Percentiles rank a stretch among this genome's conserved stretches.
Evolutionary conservation across 2,888 invertebrate species (phyloP).

Genomic region (Pyralis farinalis): DNA sequence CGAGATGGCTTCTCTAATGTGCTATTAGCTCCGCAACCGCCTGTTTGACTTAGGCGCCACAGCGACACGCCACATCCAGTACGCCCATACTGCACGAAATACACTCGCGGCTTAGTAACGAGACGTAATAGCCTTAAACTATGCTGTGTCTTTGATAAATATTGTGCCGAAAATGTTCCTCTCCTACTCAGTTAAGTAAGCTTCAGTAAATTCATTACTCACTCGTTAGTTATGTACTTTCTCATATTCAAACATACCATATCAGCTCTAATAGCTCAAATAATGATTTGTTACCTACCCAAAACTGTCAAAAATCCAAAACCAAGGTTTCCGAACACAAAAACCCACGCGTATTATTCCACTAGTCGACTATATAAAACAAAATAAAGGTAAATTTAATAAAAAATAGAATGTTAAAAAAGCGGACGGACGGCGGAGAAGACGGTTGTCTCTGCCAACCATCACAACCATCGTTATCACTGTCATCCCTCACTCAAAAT

Average conservation of each 20-base stretch:
- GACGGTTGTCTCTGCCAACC: no score
- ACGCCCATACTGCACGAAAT: not conserved
- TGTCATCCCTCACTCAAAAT: no score
- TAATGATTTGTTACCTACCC: no score
- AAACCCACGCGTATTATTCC: no score
- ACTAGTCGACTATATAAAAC: no score
- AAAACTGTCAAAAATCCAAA: no score
- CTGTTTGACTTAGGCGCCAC: conserved; percentile 39
- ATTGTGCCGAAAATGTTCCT: conserved; percentile 11
- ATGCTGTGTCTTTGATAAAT: not conserved
- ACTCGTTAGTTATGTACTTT: not conserved
- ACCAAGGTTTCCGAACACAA: no score
- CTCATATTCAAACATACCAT: conserved; percentile 22
- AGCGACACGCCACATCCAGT: conserved; percentile 14
- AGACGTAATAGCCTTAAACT: not conserved
- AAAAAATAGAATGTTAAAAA: no score
- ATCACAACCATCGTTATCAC: no score
- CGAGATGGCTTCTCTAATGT: conserved; percentile 63
- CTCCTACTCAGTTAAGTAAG: not conserved
- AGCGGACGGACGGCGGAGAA: no score
- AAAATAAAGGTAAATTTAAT: no score
- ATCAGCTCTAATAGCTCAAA: no score
- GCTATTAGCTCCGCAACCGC: conserved; percentile 56
- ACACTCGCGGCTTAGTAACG: not conserved
- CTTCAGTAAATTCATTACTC: not conserved